Base-by-base conservation (phyloP, 2,797 vertebrate species). In the Chlorospingus semifuscus region DNA sequence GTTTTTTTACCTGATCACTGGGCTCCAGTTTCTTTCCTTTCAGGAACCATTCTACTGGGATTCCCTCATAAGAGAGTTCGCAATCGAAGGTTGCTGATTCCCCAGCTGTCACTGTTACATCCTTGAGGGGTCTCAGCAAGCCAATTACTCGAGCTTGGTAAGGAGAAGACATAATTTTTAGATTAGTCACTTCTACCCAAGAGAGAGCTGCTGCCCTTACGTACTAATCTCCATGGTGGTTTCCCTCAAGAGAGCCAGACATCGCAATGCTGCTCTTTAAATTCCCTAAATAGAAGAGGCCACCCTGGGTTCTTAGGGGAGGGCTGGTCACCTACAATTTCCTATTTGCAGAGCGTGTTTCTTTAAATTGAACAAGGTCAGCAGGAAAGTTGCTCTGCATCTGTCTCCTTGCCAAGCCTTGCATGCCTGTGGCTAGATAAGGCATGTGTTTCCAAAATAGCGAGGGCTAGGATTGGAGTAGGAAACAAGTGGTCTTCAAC, bases 1-100 rank as follows among this genome's bases (percentile, higher is more conserved):
- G 30, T 61, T 87, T 78, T 97, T 82, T 98, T 98, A 99, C 99
- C 98, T 99, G 98, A 70, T 99, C 99, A 50, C 98, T 98, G 26
- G 99, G 98, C 93, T 99, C 99, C 97, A 99, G 94, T 97, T 99
- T 99, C 90, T 98, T 98, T 89, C 97, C 99, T 97, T 98, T 98
- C 90, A 99, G 98, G 97, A 99, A 99, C 99, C 99, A 99, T 89
- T 99, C 99, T 83, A 99, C 99, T 19, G 98, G 95, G 89, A 99
- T 99, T 95, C 98, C 99, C 88, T 99, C 99, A 8, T 99, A 99
- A 11, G 99, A 99, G 69, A 99, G 98, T 96, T 99, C 99, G 0
- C 99, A 99, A 61, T 99, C 98, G 21, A 99, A 99, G 93, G 99
- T 99, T 96, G 99, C 99, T 2, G 99, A 99, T 97, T 99, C 99